Percentiles rank a stretch among this genome's conserved stretches.
Evolutionary conservation across 2,797 vertebrate genomes (phyloP).

Genomic region (Poecilia wingei): DNA sequence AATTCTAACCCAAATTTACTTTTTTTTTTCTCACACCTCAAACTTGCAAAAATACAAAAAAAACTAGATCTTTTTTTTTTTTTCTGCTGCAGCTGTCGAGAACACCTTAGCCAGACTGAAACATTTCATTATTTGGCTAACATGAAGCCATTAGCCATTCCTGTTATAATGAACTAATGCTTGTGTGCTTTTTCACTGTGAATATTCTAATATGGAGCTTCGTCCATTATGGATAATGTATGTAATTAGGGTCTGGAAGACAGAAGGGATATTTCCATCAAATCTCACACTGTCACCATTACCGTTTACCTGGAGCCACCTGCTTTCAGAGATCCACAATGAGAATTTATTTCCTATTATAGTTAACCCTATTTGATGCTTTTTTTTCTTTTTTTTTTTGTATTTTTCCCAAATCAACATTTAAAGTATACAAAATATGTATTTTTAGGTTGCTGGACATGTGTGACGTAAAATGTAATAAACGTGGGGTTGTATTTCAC

Average conservation of each 20-base stretch:
- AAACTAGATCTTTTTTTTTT: not conserved
- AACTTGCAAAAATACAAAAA: not conserved
- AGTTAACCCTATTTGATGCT: not conserved
- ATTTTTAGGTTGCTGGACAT: not conserved
- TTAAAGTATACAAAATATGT: not conserved
- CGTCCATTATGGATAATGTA: not conserved
- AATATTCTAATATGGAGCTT: not conserved
- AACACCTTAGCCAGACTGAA: not conserved
- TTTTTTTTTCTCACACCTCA: not conserved
- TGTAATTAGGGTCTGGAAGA: not conserved
- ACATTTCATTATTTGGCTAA: not conserved
- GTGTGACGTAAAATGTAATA: not conserved
- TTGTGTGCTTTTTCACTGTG: too few species aligned
- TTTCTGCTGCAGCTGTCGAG: not conserved
- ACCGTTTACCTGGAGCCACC: not conserved
- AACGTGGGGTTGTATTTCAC: not conserved
- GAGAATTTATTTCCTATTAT: not conserved
- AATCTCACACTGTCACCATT: not conserved
- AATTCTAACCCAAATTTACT: not conserved
- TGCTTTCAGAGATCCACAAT: not conserved
- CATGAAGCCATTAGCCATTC: conserved; percentile 1
- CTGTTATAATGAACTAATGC: not conserved
- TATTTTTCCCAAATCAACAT: not conserved
- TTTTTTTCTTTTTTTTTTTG: not conserved
- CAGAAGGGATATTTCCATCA: not conserved